Percentiles rank a stretch among this genome's conserved stretches.
These are phyloP conservation scores for Trilocha varians DNA, from an alignment of 2,888 invertebrate species.

Conservation along the genomic window DNA sequence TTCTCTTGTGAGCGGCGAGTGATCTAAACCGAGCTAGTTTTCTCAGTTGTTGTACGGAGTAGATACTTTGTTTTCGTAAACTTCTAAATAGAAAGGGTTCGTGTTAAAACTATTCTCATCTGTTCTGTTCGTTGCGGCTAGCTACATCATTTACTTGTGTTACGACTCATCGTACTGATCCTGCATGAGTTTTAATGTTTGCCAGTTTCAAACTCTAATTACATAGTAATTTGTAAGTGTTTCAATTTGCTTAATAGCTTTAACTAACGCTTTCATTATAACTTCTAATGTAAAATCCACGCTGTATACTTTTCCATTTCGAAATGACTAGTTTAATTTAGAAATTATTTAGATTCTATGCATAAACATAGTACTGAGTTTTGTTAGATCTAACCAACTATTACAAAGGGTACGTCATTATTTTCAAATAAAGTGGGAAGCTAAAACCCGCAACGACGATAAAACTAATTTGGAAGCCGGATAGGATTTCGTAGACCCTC, in stretches of 20 bases:
- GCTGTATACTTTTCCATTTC: no score
- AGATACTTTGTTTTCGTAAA: constrained; percentile 11
- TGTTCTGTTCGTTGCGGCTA: constrained; percentile 2
- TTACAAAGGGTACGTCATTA: not conserved
- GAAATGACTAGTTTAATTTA: no score
- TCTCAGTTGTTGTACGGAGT: constrained; percentile 14
- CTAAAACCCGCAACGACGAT: constrained; percentile 19
- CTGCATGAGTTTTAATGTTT: not conserved
- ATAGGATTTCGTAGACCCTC: constrained; percentile 41
- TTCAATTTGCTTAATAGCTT: not conserved
- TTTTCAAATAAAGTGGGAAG: constrained; percentile 1
- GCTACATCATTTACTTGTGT: constrained; percentile 2
- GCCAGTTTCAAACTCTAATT: no score
- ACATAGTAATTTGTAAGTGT: no score
- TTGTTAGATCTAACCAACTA: not conserved
- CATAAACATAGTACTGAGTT: no score
- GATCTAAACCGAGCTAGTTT: constrained; percentile 13
- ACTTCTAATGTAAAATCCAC: not conserved
- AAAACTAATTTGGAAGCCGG: constrained; percentile 37
- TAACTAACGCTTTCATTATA: not conserved
- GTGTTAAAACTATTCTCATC: constrained; percentile 6
- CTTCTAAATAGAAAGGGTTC: constrained; percentile 4
- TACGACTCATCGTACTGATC: not conserved
- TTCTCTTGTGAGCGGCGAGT: constrained; percentile 17
- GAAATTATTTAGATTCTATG: no score